Percentiles rank a stretch among this genome's conserved stretches.
Evolutionary conservation across 2,888 invertebrate genomes (phyloP).

Genomic region (Phyllotreta cruciferae): DNA sequence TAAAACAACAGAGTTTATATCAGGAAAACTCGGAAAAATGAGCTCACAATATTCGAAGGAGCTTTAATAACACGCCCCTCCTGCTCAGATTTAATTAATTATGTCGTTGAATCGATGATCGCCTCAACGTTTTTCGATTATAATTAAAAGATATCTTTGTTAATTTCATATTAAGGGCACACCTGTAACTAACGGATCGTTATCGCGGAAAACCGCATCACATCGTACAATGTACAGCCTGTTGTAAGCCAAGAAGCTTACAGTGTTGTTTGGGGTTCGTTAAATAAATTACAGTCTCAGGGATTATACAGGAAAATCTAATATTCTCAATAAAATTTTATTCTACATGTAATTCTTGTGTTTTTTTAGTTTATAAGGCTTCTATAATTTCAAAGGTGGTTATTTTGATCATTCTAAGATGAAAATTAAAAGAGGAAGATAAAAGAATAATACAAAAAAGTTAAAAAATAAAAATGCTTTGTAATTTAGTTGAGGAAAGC

Average conservation of each 20-base stretch:
- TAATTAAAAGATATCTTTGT: slow-evolving; percentile 18
- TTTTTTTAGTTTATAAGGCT: too few relatives aligned
- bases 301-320: not conserved
- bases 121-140: not conserved
- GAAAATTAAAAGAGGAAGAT: too few relatives aligned
- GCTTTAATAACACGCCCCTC: not conserved
- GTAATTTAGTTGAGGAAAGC: too few relatives aligned
- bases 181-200: slow-evolving; percentile 23
- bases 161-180: slow-evolving; percentile 17
- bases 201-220: slow-evolving; percentile 15
- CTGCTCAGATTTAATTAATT: not conserved
- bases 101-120: slow-evolving; percentile 4
- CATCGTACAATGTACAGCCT: slow-evolving; percentile 9
- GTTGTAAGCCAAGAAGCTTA: slow-evolving; percentile 11
- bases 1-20: slow-evolving; percentile 26
- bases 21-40: slow-evolving; percentile 3
- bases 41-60: not conserved
- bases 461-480: too few relatives aligned
- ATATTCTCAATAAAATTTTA: not conserved
- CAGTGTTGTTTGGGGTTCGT: not conserved
- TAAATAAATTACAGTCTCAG: slow-evolving; percentile 2
- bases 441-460: too few relatives aligned
- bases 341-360: not conserved
- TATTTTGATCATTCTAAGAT: too few relatives aligned
- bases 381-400: too few relatives aligned